A percentile compares a stretch with the other conserved stretches of the same genome.
Evolutionary conservation across 2,888 invertebrate genomes (phyloP).

Genomic region (Tetragnatha montana): DNA sequence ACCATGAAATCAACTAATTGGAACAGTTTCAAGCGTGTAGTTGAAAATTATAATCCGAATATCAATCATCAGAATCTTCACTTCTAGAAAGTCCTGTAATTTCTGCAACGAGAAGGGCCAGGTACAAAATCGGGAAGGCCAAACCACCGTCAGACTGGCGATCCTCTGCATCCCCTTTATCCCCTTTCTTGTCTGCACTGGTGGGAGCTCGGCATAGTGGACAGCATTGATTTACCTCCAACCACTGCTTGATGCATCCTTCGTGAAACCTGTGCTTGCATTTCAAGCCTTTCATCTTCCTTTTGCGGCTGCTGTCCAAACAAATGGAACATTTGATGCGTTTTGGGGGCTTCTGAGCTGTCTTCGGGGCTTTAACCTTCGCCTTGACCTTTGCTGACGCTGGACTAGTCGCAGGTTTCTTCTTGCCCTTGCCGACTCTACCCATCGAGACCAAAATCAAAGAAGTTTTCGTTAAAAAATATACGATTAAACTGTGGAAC

Average conservation of each 20-base stretch:
- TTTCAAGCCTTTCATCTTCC: constrained; percentile 14
- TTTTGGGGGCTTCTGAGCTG: background rate
- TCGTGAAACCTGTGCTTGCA: constrained; percentile 29
- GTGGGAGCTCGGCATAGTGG: constrained; percentile 2
- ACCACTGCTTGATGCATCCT: constrained; percentile 20
- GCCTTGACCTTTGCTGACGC: background rate
- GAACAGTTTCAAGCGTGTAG: too few relatives aligned
- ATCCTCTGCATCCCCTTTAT: background rate
- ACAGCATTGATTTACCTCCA: background rate
- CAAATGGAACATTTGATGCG: constrained; percentile 4
- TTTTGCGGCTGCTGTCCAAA: constrained; percentile 4
- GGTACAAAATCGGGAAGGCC: background rate
- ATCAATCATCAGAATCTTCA: too few relatives aligned
- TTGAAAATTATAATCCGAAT: too few relatives aligned
- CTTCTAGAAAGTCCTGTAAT: too few relatives aligned
- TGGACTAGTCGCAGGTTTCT: background rate
- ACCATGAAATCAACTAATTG: too few relatives aligned
- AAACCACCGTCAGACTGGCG: background rate
- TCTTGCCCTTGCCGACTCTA: background rate
- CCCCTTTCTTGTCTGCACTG: background rate
- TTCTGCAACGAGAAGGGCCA: too few relatives aligned
- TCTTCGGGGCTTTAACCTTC: background rate
- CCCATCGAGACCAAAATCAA: too few relatives aligned
- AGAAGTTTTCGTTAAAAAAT: too few relatives aligned
- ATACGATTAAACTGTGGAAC: too few relatives aligned